Percentiles rank a stretch among this genome's conserved stretches.
These are phyloP conservation scores for Epirrhoe tristata DNA, from an alignment of 2,888 invertebrate species.

Conservation along the genomic window DNA sequence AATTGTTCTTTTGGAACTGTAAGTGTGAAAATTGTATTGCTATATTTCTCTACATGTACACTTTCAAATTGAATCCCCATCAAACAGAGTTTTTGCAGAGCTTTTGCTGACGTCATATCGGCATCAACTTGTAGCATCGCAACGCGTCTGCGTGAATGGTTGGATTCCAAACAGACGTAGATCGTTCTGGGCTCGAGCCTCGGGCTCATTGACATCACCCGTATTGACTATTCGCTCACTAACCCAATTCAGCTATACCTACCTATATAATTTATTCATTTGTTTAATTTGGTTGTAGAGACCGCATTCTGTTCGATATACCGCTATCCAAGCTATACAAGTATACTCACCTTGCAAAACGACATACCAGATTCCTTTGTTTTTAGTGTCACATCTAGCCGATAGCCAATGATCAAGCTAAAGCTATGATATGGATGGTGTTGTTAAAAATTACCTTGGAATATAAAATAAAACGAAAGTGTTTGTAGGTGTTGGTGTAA, in stretches of 20 bases:
- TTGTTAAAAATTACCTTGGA: background rate
- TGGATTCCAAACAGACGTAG: constrained; percentile 18
- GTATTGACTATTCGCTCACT: constrained; percentile 28
- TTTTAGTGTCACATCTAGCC: too few relatives aligned
- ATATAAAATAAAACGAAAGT: background rate
- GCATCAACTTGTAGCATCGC: constrained; percentile 12
- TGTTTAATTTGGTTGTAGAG: constrained; percentile 15
- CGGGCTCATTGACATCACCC: constrained; percentile 14
- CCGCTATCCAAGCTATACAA: constrained; percentile 6
- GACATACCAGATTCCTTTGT: background rate
- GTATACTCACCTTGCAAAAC: background rate
- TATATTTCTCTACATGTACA: background rate
- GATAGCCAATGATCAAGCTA: too few relatives aligned
- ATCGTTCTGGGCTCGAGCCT: constrained; percentile 14
- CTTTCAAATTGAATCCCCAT: background rate
- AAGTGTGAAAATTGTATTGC: background rate
- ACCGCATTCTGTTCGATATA: constrained; percentile 21
- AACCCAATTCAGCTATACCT: constrained; percentile 18
- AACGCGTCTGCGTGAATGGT: constrained; percentile 20
- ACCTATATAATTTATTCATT: constrained; percentile 7
- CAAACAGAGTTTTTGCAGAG: background rate
- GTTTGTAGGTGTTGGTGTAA: background rate
- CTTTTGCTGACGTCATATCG: constrained; percentile 25
- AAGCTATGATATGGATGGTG: too few relatives aligned
- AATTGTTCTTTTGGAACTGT: background rate